Evolutionary conservation across 2,113 vertebrate species (phyloP).

Genomic region (Taurulus bubalis): DNA sequence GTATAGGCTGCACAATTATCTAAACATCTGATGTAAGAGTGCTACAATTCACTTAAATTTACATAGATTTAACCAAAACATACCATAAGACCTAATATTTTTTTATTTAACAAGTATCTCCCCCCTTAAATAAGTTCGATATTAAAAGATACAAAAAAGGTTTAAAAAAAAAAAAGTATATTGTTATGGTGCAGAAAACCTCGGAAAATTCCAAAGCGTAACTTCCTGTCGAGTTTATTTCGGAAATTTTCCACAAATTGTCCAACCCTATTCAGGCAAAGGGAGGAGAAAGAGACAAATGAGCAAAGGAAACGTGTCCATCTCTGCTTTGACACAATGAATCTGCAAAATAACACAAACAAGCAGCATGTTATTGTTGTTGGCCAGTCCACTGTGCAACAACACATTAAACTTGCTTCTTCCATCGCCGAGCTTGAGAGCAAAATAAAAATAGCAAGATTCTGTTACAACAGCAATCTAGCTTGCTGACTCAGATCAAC

Average conservation of each 20-base stretch:
- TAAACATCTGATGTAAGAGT: neutral
- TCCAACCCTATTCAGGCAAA: neutral
- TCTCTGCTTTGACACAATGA: conserved; percentile 15
- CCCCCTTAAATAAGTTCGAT: neutral
- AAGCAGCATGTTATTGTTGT: conserved; percentile 22
- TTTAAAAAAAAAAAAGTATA: neutral
- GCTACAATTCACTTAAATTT: neutral
- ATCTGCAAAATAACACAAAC: conserved; percentile 14
- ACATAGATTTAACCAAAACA: neutral
- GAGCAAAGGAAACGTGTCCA: neutral
- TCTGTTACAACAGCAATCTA: neutral
- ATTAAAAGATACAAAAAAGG: neutral
- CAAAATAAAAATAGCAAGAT: conserved; percentile 1
- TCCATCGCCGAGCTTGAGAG: conserved; percentile 15
- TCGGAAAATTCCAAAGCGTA: neutral
- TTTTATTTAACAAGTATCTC: neutral
- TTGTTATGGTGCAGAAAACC: neutral
- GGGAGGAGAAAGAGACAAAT: neutral
- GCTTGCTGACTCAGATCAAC: conserved; percentile 35
- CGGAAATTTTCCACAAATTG: neutral
- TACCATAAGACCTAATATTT: neutral
- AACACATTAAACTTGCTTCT: conserved; percentile 3
- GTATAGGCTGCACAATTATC: neutral
- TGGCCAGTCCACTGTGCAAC: conserved; percentile 8
- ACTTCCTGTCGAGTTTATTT: neutral